These are phyloP conservation scores for Trachelus stipa DNA, from an alignment of 2,888 invertebrate genomes.

Conservation along the genomic window DNA sequence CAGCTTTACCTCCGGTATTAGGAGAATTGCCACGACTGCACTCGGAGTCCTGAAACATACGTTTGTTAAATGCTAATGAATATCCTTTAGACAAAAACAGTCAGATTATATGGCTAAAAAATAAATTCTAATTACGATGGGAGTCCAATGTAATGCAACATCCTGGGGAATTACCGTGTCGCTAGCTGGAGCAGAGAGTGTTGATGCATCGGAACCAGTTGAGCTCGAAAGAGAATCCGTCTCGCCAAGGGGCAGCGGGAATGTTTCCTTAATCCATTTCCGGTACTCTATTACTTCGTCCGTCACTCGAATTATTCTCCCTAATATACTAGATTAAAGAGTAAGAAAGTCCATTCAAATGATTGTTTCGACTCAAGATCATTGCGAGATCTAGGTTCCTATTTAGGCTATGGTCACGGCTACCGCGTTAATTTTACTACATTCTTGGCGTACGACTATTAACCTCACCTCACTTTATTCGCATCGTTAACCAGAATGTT, in stretches of 20 bases:
- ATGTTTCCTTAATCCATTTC: slow-evolving; percentile 73
- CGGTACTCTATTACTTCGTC: slow-evolving; percentile 89
- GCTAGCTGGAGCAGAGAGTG: slow-evolving; percentile 63
- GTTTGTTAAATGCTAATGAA: not conserved
- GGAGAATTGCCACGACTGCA: slow-evolving; percentile 65
- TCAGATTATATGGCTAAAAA: not conserved
- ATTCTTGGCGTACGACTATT: not conserved
- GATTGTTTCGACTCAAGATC: not conserved
- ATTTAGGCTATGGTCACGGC: not conserved
- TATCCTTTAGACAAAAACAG: not conserved
- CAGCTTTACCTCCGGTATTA: slow-evolving; percentile 59
- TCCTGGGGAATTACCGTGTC: slow-evolving; percentile 54
- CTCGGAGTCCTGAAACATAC: slow-evolving; percentile 56
- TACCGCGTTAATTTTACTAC: not conserved
- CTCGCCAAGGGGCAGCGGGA: slow-evolving; percentile 57
- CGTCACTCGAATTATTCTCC: slow-evolving; percentile 91
- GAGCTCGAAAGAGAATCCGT: slow-evolving; percentile 63
- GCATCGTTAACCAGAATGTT: slow-evolving; percentile 69
- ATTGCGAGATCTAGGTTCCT: not conserved
- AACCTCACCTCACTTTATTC: slow-evolving; percentile 64
- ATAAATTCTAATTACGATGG: slow-evolving; percentile 8
- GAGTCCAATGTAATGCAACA: not conserved
- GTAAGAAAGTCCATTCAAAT: not conserved
- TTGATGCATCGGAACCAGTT: slow-evolving; percentile 64
- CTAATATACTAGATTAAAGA: slow-evolving; percentile 75